Conservation (phyloP, 1,140 invertebrate genomes). For the Maniola jurtina region DNA sequence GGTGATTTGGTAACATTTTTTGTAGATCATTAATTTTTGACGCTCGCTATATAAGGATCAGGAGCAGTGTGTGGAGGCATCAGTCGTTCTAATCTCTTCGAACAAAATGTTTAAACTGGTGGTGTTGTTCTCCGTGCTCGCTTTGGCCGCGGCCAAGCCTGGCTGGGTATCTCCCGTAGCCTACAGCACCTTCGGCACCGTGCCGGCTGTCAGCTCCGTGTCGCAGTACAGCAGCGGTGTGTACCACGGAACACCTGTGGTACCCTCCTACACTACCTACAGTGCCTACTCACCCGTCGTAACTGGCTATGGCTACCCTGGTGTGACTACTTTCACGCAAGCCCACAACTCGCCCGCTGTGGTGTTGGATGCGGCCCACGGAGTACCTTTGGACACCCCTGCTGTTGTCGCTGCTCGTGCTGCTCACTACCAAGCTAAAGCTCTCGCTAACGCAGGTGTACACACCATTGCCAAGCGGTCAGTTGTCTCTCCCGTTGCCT, state of each 20-base stretch:
- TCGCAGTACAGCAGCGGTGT: conserved; percentile 69
- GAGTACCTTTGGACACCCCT: conserved; percentile 70
- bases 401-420: conserved; percentile 74
- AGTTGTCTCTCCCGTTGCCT: conserved; percentile 42
- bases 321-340: conserved; percentile 47
- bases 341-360: conserved; percentile 63
- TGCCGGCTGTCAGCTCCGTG: conserved; percentile 54
- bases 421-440: conserved; percentile 69
- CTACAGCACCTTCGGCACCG: conserved; percentile 55
- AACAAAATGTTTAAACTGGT: conserved; percentile 76
- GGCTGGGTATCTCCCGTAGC: conserved; percentile 58
- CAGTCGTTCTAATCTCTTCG: conserved; percentile 59
- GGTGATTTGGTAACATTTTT: conserved; percentile 61
- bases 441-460: conserved; percentile 51
- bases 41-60: conserved; percentile 56
- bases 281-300: conserved; percentile 39
- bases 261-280: conserved; percentile 41
- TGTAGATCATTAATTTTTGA: conserved; percentile 23
- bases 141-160: conserved; percentile 69
- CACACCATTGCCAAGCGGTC: conserved; percentile 68
- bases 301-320: conserved; percentile 44
- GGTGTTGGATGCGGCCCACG: conserved; percentile 44
- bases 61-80: conserved; percentile 42
- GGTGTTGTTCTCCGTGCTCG: conserved; percentile 62
- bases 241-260: conserved; percentile 50